phyloP scores from a whole-genome alignment of 2,113 vertebrate species.

The Gulo gulo region DNA sequence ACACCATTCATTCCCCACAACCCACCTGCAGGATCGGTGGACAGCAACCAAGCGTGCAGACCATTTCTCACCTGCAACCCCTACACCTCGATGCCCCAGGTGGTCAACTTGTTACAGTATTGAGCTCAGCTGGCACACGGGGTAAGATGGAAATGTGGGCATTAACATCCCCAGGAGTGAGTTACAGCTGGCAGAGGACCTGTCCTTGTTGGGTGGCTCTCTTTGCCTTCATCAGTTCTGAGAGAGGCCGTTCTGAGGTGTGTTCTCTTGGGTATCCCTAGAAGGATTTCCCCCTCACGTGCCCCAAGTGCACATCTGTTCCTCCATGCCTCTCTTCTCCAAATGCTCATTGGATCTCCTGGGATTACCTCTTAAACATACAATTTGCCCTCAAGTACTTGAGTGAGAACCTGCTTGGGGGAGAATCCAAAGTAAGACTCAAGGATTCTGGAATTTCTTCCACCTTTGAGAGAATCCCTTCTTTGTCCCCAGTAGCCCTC shows the following conservation, averaged over 20 bases:
- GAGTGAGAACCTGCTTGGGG: neutral
- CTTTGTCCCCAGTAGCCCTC: neutral
- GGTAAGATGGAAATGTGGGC: neutral
- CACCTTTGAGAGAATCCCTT: neutral
- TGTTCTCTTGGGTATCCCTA: neutral
- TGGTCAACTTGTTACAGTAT: neutral
- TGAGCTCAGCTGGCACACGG: rapidly evolving
- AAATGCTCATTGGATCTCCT: neutral
- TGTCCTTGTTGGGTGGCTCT: neutral
- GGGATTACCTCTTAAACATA: neutral
- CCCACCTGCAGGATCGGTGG: too few species aligned
- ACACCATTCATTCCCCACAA: neutral
- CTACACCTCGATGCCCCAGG: neutral
- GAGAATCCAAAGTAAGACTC: neutral
- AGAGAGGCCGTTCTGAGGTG: neutral
- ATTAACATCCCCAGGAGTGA: neutral
- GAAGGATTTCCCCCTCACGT: neutral
- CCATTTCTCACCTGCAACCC: neutral
- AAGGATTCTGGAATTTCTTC: neutral
- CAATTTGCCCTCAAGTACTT: neutral
- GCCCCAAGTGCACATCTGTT: neutral
- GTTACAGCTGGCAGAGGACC: neutral
- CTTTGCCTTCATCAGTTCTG: neutral
- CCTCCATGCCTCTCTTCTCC: neutral
- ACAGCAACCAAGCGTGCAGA: neutral